Conservation (phyloP, 2,888 invertebrate genomes). For the Sarcophaga rosellei region DNA sequence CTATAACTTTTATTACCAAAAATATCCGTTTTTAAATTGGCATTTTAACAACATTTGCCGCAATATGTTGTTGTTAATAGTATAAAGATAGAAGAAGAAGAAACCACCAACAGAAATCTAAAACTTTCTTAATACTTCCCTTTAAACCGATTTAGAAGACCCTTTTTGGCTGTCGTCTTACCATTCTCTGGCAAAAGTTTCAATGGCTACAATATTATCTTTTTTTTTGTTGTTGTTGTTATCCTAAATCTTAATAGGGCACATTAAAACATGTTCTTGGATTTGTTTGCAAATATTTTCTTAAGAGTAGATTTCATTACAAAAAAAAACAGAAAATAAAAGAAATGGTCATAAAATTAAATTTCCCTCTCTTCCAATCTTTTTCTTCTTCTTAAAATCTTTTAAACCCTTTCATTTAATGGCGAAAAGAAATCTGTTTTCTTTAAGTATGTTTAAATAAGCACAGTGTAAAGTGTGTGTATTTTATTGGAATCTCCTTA, state of each 20-base stretch:
- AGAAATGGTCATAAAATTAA: constrained; percentile 47
- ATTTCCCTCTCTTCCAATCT: constrained; percentile 22
- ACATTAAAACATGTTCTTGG: constrained; percentile 12
- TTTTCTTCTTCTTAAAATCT: background rate
- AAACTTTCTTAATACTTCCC: background rate
- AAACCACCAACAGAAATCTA: constrained; percentile 8
- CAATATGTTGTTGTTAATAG: constrained; percentile 44
- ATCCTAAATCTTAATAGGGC: constrained; percentile 38
- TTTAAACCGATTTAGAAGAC: background rate
- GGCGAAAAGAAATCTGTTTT: constrained; percentile 17
- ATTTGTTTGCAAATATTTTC: constrained; percentile 41
- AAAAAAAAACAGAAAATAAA: too few relatives aligned
- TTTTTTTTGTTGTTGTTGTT: background rate
- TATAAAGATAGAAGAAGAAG: background rate
- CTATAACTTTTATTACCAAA: constrained; percentile 38
- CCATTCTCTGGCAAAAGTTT: background rate
- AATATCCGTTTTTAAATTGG: constrained; percentile 54
- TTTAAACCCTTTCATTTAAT: background rate
- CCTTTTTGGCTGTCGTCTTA: constrained; percentile 5
- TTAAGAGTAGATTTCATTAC: background rate
- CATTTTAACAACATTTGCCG: constrained; percentile 38
- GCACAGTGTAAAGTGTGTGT: background rate
- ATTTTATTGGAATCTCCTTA: background rate
- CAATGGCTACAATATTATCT: background rate
- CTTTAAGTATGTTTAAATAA: background rate